phyloP scores from a whole-genome alignment of 2,113 vertebrate genomes.

The Arizona elegans region DNA sequence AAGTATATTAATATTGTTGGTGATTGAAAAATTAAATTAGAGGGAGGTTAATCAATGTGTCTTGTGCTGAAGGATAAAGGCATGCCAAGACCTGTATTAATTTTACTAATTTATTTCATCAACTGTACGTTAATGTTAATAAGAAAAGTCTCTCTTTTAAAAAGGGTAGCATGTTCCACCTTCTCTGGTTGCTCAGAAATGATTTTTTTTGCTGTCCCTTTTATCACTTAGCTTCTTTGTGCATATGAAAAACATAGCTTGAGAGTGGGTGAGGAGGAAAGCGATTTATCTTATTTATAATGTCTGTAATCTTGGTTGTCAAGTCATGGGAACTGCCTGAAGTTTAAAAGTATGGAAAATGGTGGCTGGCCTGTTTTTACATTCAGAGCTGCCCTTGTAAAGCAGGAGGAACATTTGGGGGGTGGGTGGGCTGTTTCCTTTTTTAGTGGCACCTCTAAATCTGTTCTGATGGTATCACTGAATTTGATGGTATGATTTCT shows the following conservation, averaged over 20 bases:
- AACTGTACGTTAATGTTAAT: neutral
- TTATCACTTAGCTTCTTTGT: neutral
- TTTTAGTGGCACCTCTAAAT: neutral
- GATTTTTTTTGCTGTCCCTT: neutral
- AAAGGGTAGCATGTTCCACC: neutral
- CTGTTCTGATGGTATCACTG: neutral
- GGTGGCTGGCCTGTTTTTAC: neutral
- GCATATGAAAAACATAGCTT: neutral
- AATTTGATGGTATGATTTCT: neutral
- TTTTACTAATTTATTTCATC: neutral
- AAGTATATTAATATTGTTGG: neutral
- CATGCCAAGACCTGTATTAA: neutral
- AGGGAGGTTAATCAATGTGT: neutral
- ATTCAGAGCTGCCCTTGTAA: neutral
- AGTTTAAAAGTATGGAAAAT: neutral
- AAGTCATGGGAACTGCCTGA: neutral
- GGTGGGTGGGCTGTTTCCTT: neutral
- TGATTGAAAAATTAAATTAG: neutral
- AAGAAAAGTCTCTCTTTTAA: neutral
- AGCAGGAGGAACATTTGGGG: neutral
- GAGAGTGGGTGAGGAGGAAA: neutral
- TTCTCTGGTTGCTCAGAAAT: neutral
- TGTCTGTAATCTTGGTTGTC: neutral
- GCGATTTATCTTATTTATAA: neutral
- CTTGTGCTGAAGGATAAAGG: neutral